Conservation (phyloP, 2,113 vertebrate species). For the Cottus gobio region DNA sequence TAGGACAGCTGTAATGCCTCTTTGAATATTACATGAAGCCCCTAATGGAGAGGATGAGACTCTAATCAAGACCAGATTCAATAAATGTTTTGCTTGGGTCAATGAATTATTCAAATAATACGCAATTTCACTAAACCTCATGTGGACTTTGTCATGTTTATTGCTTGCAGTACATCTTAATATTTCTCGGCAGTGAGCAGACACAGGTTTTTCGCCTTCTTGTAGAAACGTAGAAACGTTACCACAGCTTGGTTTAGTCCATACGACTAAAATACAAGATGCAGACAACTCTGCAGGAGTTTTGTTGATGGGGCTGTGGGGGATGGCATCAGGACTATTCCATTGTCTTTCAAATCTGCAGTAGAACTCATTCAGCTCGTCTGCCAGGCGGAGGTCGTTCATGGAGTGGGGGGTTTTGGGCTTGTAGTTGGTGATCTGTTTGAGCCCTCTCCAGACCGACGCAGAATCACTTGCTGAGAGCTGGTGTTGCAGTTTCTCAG, state of each 20-base stretch:
- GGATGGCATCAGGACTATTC: too few species aligned
- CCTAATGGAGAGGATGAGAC: conserved; percentile 28
- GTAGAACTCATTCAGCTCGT: too few species aligned
- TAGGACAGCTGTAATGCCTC: conserved; percentile 29
- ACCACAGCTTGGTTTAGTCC: neutral
- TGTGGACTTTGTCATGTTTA: conserved; percentile 1
- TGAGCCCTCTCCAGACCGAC: too few species aligned
- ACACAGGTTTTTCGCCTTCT: neutral
- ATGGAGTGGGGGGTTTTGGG: too few species aligned
- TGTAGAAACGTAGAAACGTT: neutral
- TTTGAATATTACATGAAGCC: conserved; percentile 48
- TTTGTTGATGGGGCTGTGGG: too few species aligned
- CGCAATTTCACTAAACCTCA: conserved; percentile 14
- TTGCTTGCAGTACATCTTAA: neutral
- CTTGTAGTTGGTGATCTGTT: too few species aligned
- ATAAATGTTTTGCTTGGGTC: conserved; percentile 16
- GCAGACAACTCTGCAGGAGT: conserved; percentile 1
- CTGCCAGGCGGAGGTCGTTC: too few species aligned
- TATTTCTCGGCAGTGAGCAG: neutral
- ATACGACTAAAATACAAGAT: neutral
- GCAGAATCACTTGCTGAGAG: too few species aligned
- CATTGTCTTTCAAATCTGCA: too few species aligned
- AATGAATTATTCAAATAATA: conserved; percentile 41
- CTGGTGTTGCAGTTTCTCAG: too few species aligned
- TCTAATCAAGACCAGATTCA: conserved; percentile 32